phyloP scores from a whole-genome alignment of 2,113 vertebrate genomes.

The Cathartes aura region DNA sequence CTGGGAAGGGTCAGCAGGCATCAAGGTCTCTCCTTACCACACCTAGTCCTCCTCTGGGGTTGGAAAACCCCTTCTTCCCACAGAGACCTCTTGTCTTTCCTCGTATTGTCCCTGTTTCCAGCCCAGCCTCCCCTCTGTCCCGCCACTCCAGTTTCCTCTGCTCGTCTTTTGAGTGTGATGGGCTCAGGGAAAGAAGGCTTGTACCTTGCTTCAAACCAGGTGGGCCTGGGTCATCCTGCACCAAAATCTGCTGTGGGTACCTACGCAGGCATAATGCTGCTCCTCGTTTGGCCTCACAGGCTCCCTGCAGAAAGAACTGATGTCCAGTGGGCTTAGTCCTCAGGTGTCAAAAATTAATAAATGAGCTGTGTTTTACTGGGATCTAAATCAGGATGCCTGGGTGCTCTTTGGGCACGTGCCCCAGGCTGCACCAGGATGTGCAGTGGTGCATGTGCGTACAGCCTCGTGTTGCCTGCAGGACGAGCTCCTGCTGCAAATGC shows the following conservation, averaged over 20 bases:
- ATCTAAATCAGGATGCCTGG: background rate
- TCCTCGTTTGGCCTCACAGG: background rate
- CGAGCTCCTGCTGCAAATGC: background rate
- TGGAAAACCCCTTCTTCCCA: background rate
- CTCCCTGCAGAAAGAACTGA: background rate
- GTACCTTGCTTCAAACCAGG: background rate
- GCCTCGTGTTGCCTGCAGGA: background rate
- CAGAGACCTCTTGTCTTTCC: background rate
- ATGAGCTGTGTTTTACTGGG: background rate
- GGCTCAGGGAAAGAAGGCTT: background rate
- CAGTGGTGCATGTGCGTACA: rapidly evolving
- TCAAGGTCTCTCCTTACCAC: background rate
- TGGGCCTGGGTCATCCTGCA: background rate
- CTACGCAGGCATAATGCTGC: background rate
- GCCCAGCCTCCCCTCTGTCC: background rate
- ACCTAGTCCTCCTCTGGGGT: background rate
- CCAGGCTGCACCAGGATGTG: background rate
- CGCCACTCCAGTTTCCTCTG: background rate
- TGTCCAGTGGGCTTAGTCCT: background rate
- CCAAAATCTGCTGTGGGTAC: background rate
- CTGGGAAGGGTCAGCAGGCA: background rate
- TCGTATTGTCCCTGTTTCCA: rapidly evolving
- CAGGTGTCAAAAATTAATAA: background rate
- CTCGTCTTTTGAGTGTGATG: background rate
- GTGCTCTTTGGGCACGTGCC: background rate